Percentiles rank a stretch among this genome's conserved stretches.
These are phyloP conservation scores for Lithophane socia DNA, from an alignment of 2,888 invertebrate species.

Conservation along the genomic window DNA sequence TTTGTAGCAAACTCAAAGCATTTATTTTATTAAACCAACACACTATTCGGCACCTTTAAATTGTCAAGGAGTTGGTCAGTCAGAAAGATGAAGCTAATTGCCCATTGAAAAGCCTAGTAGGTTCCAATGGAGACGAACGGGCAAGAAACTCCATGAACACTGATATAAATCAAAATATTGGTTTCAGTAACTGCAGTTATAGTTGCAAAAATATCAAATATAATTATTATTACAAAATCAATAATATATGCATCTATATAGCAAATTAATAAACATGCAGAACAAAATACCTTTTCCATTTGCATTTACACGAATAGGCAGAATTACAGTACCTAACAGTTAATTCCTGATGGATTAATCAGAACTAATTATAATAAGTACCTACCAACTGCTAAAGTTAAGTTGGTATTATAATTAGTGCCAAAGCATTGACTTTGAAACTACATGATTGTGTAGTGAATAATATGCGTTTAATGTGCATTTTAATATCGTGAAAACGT, in stretches of 20 bases:
- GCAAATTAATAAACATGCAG: constrained; percentile 21
- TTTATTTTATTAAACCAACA: neutral
- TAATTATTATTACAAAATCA: neutral
- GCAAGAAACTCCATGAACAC: neutral
- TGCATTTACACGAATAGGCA: constrained; percentile 20
- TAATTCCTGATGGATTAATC: constrained; percentile 5
- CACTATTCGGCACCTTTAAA: neutral
- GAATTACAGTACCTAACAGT: neutral
- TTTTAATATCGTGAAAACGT: neutral
- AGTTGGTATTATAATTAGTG: constrained; percentile 30
- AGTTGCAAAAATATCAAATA: neutral
- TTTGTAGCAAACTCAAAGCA: neutral
- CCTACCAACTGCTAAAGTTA: too few species aligned
- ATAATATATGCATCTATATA: constrained; percentile 24
- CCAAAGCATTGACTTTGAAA: constrained; percentile 27
- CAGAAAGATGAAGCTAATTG: neutral
- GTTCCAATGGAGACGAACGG: too few species aligned
- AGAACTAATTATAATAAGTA: neutral
- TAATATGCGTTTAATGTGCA: constrained; percentile 18
- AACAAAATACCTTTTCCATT: constrained; percentile 16
- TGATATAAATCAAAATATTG: neutral
- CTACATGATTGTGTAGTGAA: constrained; percentile 14
- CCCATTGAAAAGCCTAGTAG: neutral
- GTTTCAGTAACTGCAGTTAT: neutral
- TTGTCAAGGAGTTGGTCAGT: neutral